Conservation (phyloP, 2,888 invertebrate species). For the Amblyteles armatorius region DNA sequence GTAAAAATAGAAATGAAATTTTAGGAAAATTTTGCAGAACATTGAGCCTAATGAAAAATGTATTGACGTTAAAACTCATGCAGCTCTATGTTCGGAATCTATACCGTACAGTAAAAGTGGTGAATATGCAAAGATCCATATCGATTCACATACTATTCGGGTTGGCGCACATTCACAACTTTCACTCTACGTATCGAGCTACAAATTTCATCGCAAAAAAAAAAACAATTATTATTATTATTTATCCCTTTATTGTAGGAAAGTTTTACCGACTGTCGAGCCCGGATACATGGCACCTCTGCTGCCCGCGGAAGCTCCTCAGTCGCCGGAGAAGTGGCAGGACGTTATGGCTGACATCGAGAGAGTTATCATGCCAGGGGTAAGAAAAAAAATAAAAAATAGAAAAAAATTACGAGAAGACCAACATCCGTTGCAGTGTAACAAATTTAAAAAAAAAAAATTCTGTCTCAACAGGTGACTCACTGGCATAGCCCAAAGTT, state of each 20-base stretch:
- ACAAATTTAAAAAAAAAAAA: slow-evolving; percentile 6
- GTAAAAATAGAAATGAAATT: no score
- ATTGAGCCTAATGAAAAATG: no score
- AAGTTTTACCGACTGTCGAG: slow-evolving; percentile 94
- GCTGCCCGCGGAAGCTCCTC: slow-evolving; percentile 94
- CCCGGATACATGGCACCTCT: slow-evolving; percentile 95
- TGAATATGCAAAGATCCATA: no score
- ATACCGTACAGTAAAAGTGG: no score
- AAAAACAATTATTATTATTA: background rate
- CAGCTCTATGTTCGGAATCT: background rate
- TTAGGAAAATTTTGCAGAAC: no score
- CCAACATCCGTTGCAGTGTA: background rate
- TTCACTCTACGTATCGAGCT: background rate
- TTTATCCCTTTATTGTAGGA: slow-evolving; percentile 83
- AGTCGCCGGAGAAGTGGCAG: slow-evolving; percentile 93
- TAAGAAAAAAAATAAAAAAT: slow-evolving; percentile 81
- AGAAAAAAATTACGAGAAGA: background rate
- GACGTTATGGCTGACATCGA: slow-evolving; percentile 95
- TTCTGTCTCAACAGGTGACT: slow-evolving; percentile 87
- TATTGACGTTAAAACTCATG: no score
- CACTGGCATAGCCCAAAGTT: slow-evolving; percentile 99
- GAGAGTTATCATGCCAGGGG: slow-evolving; percentile 96
- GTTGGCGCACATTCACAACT: background rate
- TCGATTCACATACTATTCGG: no score
- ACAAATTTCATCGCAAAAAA: background rate